These are phyloP conservation scores for Heliconius himera DNA, from an alignment of 1,140 invertebrate species.

Conservation along the genomic window DNA sequence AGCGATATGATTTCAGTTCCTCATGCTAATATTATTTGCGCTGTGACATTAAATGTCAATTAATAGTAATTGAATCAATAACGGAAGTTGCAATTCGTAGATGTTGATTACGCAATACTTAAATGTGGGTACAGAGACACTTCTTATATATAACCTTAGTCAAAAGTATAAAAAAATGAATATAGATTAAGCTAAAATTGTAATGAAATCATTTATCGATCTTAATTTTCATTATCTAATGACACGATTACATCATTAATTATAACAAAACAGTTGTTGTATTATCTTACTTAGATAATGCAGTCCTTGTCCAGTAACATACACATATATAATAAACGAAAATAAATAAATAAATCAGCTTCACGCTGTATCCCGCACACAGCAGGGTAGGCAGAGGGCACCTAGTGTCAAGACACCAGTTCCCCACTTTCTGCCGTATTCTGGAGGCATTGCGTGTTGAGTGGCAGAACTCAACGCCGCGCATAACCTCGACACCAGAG, in stretches of 20 bases:
- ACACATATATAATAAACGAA: too few relatives aligned
- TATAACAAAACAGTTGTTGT: neutral
- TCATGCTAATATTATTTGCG: neutral
- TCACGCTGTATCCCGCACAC: too few relatives aligned
- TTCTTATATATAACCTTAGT: neutral
- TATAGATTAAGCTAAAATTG: neutral
- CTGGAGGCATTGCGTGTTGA: too few relatives aligned
- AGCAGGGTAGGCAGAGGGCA: too few relatives aligned
- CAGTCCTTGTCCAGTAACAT: neutral
- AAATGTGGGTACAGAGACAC: neutral
- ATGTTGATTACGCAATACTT: conserved; percentile 35
- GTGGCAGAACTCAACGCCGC: too few relatives aligned
- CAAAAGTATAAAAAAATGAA: neutral
- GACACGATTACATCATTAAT: neutral
- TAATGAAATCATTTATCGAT: neutral
- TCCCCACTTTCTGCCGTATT: too few relatives aligned
- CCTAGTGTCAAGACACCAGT: too few relatives aligned
- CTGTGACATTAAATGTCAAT: conserved; percentile 34
- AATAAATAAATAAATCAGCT: too few relatives aligned
- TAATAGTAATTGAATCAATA: conserved; percentile 52
- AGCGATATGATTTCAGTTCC: neutral
- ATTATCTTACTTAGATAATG: neutral
- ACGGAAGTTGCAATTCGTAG: conserved; percentile 40
- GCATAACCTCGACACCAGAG: too few relatives aligned
- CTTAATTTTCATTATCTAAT: neutral